A percentile compares a stretch with the other conserved stretches of the same genome.
Conservation (phyloP, 1,140 invertebrate species). For the Archegozetes longisetosus region DNA sequence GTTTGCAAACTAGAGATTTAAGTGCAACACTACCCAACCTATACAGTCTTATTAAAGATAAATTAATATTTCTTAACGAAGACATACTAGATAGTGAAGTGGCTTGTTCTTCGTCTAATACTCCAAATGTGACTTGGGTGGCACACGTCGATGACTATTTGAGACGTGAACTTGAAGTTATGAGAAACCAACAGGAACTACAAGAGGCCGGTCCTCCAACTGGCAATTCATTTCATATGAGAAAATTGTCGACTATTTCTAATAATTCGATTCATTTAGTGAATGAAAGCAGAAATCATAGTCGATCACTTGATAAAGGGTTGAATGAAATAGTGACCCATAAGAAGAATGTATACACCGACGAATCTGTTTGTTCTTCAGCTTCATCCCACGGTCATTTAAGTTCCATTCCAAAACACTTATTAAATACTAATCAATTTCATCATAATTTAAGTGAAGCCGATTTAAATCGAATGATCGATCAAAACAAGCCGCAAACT, state of each 20-base stretch:
- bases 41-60: slow-evolving; percentile 31
- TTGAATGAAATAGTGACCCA: not conserved
- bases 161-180: not conserved
- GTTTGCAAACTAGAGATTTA: slow-evolving; percentile 48
- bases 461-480: no score
- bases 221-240: no score
- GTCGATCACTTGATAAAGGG: not conserved
- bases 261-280: not conserved
- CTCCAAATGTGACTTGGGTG: not conserved
- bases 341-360: no score
- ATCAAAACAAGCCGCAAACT: no score
- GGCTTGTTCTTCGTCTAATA: not conserved
- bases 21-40: slow-evolving; percentile 55
- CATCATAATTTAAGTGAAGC: no score
- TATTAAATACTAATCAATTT: no score
- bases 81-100: not conserved
- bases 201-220: no score
- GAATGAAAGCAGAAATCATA: not conserved
- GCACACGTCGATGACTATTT: not conserved
- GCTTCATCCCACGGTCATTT: no score
- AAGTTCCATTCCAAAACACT: no score
- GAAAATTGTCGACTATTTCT: not conserved
- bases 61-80: not conserved
- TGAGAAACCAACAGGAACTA: not conserved
- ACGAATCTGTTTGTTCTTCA: no score